Percentiles rank a stretch among this genome's conserved stretches.
These are phyloP conservation scores for Mactromeris polynyma DNA, from an alignment of 2,888 invertebrate species.

Conservation along the genomic window DNA sequence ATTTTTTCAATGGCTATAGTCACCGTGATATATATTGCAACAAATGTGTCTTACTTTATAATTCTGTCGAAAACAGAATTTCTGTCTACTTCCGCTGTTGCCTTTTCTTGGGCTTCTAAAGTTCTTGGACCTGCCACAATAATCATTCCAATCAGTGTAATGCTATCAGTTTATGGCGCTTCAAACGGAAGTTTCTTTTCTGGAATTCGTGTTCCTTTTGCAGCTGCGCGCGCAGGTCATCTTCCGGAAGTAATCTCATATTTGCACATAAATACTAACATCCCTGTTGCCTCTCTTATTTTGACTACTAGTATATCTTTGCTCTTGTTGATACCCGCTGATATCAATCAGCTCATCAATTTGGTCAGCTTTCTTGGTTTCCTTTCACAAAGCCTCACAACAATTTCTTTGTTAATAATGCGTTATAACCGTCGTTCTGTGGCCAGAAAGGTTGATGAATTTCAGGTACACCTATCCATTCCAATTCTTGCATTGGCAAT, in stretches of 20 bases:
- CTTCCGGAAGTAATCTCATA: slow-evolving; percentile 60
- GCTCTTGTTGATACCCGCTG: slow-evolving; percentile 47
- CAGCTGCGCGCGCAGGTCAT: slow-evolving; percentile 67
- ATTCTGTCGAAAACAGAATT: slow-evolving; percentile 52
- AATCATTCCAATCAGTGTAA: slow-evolving; percentile 51
- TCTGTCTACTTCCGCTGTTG: slow-evolving; percentile 46
- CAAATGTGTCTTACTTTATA: slow-evolving; percentile 62
- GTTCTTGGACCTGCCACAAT: slow-evolving; percentile 46
- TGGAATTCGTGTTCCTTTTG: slow-evolving; percentile 55
- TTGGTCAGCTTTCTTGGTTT: slow-evolving; percentile 48
- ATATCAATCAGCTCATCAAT: slow-evolving; percentile 47
- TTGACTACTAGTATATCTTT: slow-evolving; percentile 39
- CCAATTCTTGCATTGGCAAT: slow-evolving; percentile 50
- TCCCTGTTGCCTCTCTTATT: slow-evolving; percentile 39
- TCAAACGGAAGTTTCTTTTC: slow-evolving; percentile 50
- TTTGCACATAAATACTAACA: slow-evolving; percentile 39
- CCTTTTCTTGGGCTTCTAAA: slow-evolving; percentile 43
- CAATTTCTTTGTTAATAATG: slow-evolving; percentile 28
- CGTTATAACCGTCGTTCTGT: slow-evolving; percentile 17
- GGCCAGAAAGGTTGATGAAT: background rate
- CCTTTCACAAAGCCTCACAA: slow-evolving; percentile 16
- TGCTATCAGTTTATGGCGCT: slow-evolving; percentile 54
- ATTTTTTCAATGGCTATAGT: slow-evolving; percentile 51
- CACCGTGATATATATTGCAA: slow-evolving; percentile 56
- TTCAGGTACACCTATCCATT: slow-evolving; percentile 46